These are phyloP conservation scores for Monochamus alternatus DNA, from an alignment of 2,888 invertebrate species.

Conservation along the genomic window DNA sequence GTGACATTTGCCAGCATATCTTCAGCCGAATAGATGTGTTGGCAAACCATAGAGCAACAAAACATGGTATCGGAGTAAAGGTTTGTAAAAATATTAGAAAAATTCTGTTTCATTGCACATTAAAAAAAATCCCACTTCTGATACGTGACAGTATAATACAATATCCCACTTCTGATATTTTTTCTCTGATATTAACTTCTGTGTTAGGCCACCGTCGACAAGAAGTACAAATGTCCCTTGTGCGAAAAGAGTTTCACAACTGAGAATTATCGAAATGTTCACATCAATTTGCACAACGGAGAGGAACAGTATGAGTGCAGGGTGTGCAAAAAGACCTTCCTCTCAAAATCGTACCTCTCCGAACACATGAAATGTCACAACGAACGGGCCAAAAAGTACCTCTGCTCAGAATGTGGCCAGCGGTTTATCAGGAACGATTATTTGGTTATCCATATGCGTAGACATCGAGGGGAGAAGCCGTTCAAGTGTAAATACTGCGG, in stretches of 20 bases:
- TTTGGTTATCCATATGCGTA: constrained; percentile 75
- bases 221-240: constrained; percentile 67
- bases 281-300: constrained; percentile 70
- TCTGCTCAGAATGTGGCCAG: constrained; percentile 76
- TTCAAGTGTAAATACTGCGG: constrained; percentile 76
- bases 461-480: constrained; percentile 76
- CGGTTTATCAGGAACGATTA: constrained; percentile 76
- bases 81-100: constrained; percentile 40
- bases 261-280: constrained; percentile 73
- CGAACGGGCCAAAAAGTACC: constrained; percentile 73
- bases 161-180: background rate
- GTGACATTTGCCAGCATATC: constrained; percentile 72
- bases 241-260: constrained; percentile 72
- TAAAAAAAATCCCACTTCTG: background rate
- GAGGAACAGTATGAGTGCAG: constrained; percentile 68
- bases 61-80: constrained; percentile 68
- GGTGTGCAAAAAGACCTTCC: constrained; percentile 69
- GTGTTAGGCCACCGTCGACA: constrained; percentile 63
- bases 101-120: constrained; percentile 15
- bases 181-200: background rate
- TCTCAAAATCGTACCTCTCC: constrained; percentile 72
- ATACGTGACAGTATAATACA: no score
- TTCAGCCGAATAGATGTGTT: constrained; percentile 73
- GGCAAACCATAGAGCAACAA: constrained; percentile 70
- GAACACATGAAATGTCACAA: constrained; percentile 75